A percentile compares a stretch with the other conserved stretches of the same genome.
Conservation (phyloP, 35 echinoderm and acorn worm genomes). For the Diadema setosum region DNA sequence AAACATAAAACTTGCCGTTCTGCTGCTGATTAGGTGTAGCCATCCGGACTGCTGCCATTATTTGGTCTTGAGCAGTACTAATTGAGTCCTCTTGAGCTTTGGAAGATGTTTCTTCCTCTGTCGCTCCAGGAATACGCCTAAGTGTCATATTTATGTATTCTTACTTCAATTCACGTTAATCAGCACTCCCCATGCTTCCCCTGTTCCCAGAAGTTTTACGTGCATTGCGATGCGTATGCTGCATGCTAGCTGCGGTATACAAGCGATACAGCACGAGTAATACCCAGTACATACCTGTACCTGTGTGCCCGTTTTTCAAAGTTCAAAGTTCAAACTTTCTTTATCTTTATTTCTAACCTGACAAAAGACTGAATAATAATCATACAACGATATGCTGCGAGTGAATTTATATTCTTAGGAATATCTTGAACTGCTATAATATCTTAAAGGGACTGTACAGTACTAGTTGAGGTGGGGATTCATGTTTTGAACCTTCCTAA, state of each 20-base stretch:
- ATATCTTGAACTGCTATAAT: no score
- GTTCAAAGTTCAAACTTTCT: background rate
- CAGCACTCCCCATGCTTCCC: background rate
- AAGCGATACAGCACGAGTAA: no score
- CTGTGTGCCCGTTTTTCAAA: background rate
- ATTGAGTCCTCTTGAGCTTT: background rate
- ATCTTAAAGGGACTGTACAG: no score
- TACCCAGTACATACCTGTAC: background rate
- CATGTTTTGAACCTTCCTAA: no score
- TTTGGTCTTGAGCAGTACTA: constrained; percentile 58
- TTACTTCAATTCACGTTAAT: background rate
- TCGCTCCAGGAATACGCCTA: constrained; percentile 6
- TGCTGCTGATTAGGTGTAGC: constrained; percentile 83
- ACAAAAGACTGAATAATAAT: no score
- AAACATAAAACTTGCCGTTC: constrained; percentile 32
- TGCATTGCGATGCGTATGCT: background rate
- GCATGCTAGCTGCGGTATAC: no score
- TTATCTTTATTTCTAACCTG: no score
- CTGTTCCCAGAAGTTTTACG: background rate
- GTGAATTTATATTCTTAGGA: no score
- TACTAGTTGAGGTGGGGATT: no score
- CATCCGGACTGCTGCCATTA: constrained; percentile 81
- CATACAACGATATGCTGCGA: no score
- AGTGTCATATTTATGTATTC: background rate
- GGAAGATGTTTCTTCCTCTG: constrained; percentile 4